Base-by-base conservation (phyloP, 2,113 vertebrate genomes). In the Mormoops blainvillei region DNA sequence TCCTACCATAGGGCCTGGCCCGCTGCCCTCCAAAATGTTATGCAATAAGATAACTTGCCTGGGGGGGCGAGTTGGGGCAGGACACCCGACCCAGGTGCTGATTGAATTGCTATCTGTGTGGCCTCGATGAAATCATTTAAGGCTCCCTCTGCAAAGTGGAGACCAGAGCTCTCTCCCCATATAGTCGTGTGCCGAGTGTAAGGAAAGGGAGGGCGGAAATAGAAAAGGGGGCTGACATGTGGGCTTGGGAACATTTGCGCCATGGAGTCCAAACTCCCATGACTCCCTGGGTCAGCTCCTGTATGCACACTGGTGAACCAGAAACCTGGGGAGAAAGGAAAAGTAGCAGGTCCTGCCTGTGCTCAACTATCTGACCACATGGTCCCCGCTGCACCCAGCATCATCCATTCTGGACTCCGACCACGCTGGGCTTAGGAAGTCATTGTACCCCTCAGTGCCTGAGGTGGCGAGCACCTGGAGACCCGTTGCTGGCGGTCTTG, bases 401-500 rank as follows among this genome's bases (percentile, higher is more conserved):
- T 24, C 10, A 14, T 56, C 84, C 33, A 48, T 87, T 63, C 19
- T 33, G 43, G 92, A n/a, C 52, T 28, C 20, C 7, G 41, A 36
- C 48, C 41, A 4, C 20, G 15, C 28, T 76, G 38, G 13, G 28
- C 4, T 33, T 45, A 73, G 50, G 71, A 94, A 52, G 41, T 36
- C 88, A 41, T 20, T 50, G 74, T 18, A 15, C 7, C 14, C 50
- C 56, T 31, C 26, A 8, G 36, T 13, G 5, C 20, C 70, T 12
- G 4, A 38, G 50, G 65, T 2, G 36, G 13, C 70, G 15, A 2
- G 89, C 43, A 22, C 8, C 26, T 11, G 26, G 24, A 14, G 14
- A 22, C 14, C 71, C 2, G 31, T 71, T 9, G n/a, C 31, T 19
- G 12, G 31, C 24, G 0, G 61, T 33, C 3, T 2, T 0, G 0